Evolutionary conservation across 2,113 vertebrate species (phyloP), one percentile per base, ranked within the genome.

Genomic region (Sceloporus tristichus): DNA sequence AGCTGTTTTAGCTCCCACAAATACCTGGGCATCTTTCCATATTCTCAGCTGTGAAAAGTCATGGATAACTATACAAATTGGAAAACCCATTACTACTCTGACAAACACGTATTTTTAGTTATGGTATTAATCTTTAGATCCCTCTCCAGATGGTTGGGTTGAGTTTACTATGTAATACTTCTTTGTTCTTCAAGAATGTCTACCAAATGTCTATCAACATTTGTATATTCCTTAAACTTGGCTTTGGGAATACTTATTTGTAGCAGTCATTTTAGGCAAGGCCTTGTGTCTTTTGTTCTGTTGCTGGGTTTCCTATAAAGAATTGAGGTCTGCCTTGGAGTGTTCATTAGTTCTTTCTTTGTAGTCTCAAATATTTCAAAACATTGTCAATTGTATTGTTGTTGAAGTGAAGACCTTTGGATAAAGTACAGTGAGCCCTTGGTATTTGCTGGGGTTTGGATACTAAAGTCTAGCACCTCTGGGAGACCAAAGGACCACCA

Each of bases 81-180:
- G 73, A 76, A 77, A 86, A 82, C 68, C 79, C n/a, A 82, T 62
- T n/a, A 34, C 62, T 77, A 25, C 48, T 59, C 25, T 59, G 25
- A 82, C 77, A 70, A 82, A 48, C 27, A 78, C 21, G 9, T 54
- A 77, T 53, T 1, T 59, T 74, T 83, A 70, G 53, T 38, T 78
- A 59, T 71, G 81, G 75, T 59, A 14, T 88, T 88, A 56, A 84
- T 86, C 48, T 42, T 86, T 62, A 59, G 53, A 71, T 82, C 38
- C 78, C 27, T 68, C 71, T 82, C 34, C 78, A 86, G 48, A 82
- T 86, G 79, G 73, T 59, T 88, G 65, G 48, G 29, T 68, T 80
- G 27, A 73, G 38, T 71, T 89, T 80, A 54, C 21, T 27, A 21
- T 62, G 79, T 71, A 27, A 76, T 34, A 19, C 16, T n/a, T 86